Base-by-base conservation (phyloP, 1,140 invertebrate species). In the Nebria ingens region DNA sequence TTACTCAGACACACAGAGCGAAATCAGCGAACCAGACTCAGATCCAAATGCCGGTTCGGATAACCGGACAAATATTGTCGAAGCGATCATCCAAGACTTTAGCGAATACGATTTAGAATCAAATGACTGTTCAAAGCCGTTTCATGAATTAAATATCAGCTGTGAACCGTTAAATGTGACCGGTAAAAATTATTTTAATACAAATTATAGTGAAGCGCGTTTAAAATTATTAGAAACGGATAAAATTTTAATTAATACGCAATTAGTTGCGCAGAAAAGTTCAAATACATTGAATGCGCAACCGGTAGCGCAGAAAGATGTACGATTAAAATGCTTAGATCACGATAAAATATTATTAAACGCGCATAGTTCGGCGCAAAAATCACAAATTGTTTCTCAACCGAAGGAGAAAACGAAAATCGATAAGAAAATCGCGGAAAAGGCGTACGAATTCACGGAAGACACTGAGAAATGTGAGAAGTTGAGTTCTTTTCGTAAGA, bases 371-470 rank as follows among this genome's bases (percentile, higher is more conserved):
- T 45, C 40, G 17, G 17, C 6, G 17, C 11, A 51, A 21, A 51
- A 51, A 21, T 6, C 15, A 13, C 19, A 17, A 21, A 21, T 13
- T 12, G 23, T 12, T 21, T 29, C 25, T 12, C 62, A 65, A 57
- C 11, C 58, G 19, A 51, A 57, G 2, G 68, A 71, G 53, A 69
- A 70, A 58, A 59, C 57, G 15, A 71, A 79, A 66, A 73, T 78
- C n/a, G 77, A 80, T 58, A 71, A 76, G 62, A 70, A 71, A 57
- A 77, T 73, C 54, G 83, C 83, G 0, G 85, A 86, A 56, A 88
- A 88, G 67, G 85, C 86, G 0, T 91, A 91, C 62, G 88, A 91
- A 66, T 91, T 91, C 62, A 88, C 84, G 0, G 88, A 90, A 61
- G 87, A 91, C 56, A 78, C 83, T 19, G 86, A 89, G 59, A 85